Evolutionary conservation across 2,888 invertebrate genomes (phyloP), one percentile per base, ranked within the genome.

Genomic region (Xestoiulus laeticollis): DNA sequence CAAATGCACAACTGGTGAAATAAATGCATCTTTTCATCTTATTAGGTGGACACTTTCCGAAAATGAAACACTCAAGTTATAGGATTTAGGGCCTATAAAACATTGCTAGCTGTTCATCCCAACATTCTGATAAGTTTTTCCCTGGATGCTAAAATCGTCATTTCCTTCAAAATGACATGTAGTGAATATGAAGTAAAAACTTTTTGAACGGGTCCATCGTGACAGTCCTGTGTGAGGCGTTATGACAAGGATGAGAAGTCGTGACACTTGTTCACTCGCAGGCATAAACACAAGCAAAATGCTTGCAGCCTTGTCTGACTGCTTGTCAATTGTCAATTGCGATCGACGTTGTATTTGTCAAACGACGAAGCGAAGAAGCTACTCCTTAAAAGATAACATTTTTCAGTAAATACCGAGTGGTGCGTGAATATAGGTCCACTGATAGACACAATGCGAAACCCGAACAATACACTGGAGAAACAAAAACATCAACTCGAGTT

Each of bases 301-400:
- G n/a, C n/a, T n/a, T 53, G 53, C 53, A 53, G 53, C 22, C 22
- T 59, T 59, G 59, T 59, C 59, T 22, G 22, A 59, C 59, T 6
- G 59, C 59, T 59, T 22, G 59, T 59, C 53, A 53, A 53, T 53
- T 53, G 53, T 53, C 59, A 59, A 59, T 59, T 59, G 59, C 59
- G 22, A 59, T 59, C 59, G 59, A 59, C 59, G 59, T 22, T 59
- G 59, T 22, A 59, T 59, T 59, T 59, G 59, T 59, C 59, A 59
- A 53, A 53, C n/a, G 53, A 53, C 53, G n/a, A 53, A 53, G 53
- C 53, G 53, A n/a, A n/a, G n/a, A 59, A 59, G 59, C 59, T n/a
- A 59, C 59, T 59, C 59, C 59, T 38, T 22, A 22, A 59, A 59
- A 59, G 59, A 59, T 59, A 59, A 59, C 59, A 53, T 59, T 59